Conservation (phyloP, 2,888 invertebrate genomes). For the Calliphora vomitoria region DNA sequence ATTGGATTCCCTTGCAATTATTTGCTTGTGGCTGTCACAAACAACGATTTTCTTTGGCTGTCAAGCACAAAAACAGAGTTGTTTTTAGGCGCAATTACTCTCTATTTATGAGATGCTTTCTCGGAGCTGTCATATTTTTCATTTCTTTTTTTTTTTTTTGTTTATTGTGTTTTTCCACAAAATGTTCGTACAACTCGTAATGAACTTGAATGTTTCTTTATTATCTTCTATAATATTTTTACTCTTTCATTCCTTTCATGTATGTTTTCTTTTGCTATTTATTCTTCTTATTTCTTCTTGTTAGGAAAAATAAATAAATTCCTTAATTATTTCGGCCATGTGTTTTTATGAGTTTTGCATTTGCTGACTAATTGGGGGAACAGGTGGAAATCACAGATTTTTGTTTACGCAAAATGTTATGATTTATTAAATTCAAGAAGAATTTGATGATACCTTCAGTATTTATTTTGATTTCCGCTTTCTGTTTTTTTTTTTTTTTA, state of each 20-base stretch:
- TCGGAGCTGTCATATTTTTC: constrained; percentile 22
- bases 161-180: constrained; percentile 9
- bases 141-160: neutral
- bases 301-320: constrained; percentile 50
- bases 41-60: constrained; percentile 10
- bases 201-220: constrained; percentile 63
- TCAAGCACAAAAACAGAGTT: constrained; percentile 58
- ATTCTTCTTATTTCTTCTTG: neutral
- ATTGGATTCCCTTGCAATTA: constrained; percentile 23
- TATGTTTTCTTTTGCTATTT: constrained; percentile 4
- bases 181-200: constrained; percentile 28
- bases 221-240: neutral
- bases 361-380: constrained; percentile 13
- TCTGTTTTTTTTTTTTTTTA: neutral
- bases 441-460: neutral
- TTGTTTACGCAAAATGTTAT: constrained; percentile 45
- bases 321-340: constrained; percentile 63
- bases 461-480: constrained; percentile 8
- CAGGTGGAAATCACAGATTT: neutral
- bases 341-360: constrained; percentile 36
- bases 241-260: constrained; percentile 5
- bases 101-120: neutral
- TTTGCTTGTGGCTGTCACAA: neutral
- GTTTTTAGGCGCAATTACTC: constrained; percentile 52
- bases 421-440: constrained; percentile 34